Evolutionary conservation across 2,113 vertebrate genomes (phyloP), one percentile per base, ranked within the genome.

Genomic region (Perognathus longimembris): DNA sequence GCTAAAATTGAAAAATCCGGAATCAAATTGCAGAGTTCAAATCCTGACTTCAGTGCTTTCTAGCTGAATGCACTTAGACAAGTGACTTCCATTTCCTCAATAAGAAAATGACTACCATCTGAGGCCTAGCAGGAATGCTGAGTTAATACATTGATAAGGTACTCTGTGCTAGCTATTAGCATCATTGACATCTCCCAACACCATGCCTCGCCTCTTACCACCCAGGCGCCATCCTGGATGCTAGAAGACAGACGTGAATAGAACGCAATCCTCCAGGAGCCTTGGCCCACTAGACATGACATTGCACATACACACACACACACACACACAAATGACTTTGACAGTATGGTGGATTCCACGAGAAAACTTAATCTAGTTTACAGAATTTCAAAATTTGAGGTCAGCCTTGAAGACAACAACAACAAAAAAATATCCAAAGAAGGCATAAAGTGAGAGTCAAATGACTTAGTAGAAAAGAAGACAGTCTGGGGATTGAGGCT

Each of bases 231-330:
- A 2, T 20, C 26, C 2, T 0, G 57, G 34, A 26, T 38, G 15
- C 40, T 3, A 1, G 24, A 20, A 75, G 7, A 1, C 34, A 34
- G 38, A 77, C 14, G 21, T 7, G 11, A 74, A 18, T 17, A 28
- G 61, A 11, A 70, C 11, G 32, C 5, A 0, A 9, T 34, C 6
- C 59, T 50, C 63, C 11, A 38, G 64, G 30, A 0, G 28, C 28
- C 40, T 0, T 21, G 2, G 32, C 5, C 74, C 57, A 11, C 54
- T 0, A 34, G 42, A 45, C 32, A 61, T 66, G 71, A 38, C 4
- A 12, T 6, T 1, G 0, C 20, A 36, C 3, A 2, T 32, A 64
- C 5, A 24, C n/a, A n/a, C n/a, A n/a, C n/a, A n/a, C 20, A 36
- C 3, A 2, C 26, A 64, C 5, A 24, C 20, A 20, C 2, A 7